Conservation (phyloP, 2,888 invertebrate genomes). For the Diarsia mendica region DNA sequence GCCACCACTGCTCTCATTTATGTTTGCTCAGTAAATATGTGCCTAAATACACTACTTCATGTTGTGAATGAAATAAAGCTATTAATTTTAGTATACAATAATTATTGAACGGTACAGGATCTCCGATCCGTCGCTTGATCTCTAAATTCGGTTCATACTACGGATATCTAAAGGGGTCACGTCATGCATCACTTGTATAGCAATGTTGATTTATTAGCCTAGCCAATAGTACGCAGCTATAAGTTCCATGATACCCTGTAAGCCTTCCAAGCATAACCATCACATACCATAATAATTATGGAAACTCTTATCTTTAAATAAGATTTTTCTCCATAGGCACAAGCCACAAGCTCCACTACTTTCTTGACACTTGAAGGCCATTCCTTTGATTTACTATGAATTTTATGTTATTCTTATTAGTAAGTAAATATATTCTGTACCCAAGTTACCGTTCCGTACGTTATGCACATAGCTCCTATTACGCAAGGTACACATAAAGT, state of each 20-base stretch:
- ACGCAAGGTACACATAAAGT: neutral
- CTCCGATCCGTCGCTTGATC: neutral
- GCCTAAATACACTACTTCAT: neutral
- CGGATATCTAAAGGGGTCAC: neutral
- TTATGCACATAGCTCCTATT: neutral
- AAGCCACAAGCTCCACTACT: neutral
- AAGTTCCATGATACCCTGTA: neutral
- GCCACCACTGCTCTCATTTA: no score
- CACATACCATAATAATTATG: neutral
- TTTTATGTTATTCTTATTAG: neutral
- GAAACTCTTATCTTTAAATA: neutral
- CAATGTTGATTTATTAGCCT: neutral
- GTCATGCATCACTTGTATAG: neutral
- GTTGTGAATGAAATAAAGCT: neutral
- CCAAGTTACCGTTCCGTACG: constrained; percentile 7
- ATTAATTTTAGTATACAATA: neutral
- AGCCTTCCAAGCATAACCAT: neutral
- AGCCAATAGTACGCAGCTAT: neutral
- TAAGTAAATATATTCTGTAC: neutral
- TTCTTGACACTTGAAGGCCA: neutral
- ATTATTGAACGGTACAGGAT: neutral
- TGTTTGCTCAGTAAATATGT: no score
- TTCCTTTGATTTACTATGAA: neutral
- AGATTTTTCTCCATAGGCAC: neutral
- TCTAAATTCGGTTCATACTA: neutral